A percentile compares a stretch with the other conserved stretches of the same genome.
These are phyloP conservation scores for Pterobdella sp. DNA, from an alignment of 2,888 invertebrate species.

Conservation along the genomic window DNA sequence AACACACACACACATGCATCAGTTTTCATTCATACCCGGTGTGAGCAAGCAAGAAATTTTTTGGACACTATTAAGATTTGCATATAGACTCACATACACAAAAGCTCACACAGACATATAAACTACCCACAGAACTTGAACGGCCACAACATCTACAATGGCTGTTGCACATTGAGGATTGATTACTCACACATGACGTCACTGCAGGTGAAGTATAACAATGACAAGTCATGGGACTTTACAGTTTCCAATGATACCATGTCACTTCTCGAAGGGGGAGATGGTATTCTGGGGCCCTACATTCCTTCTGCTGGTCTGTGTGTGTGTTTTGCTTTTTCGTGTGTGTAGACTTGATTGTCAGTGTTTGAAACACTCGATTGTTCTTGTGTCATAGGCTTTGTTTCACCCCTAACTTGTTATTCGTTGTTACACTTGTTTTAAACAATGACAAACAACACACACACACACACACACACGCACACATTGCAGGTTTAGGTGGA, in stretches of 20 bases:
- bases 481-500: neutral
- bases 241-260: conserved; percentile 74
- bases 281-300: conserved; percentile 31
- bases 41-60: no score
- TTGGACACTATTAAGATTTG: no score
- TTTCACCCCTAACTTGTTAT: neutral
- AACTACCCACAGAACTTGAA: conserved; percentile 67
- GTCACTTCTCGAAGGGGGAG: conserved; percentile 15
- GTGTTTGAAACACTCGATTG: neutral
- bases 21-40: neutral
- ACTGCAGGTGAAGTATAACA: conserved; percentile 97
- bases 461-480: neutral
- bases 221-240: conserved; percentile 97
- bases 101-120: neutral
- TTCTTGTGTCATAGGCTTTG: neutral
- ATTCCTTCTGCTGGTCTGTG: neutral
- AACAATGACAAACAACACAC: neutral
- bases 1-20: neutral
- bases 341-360: neutral
- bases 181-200: conserved; percentile 97
- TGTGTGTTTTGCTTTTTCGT: neutral
- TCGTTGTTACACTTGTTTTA: no score
- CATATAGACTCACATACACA: no score
- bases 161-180: conserved; percentile 95
- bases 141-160: conserved; percentile 98